phyloP scores from a whole-genome alignment of 2,113 vertebrate genomes.

The Gymnogyps californianus region DNA sequence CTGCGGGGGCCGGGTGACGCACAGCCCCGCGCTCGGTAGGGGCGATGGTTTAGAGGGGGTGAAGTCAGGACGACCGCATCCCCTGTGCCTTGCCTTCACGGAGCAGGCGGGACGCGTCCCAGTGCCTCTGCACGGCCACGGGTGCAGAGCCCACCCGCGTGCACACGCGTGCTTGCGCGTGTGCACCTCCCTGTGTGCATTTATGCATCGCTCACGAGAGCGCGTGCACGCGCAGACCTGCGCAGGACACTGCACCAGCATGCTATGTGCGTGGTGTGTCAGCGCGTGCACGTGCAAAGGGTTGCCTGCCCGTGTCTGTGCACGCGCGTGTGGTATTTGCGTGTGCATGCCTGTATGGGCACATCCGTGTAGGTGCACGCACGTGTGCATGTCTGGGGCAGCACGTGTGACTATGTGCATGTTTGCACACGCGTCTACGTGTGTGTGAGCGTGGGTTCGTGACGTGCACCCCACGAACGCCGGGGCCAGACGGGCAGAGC shows the following conservation, averaged over 20 bases:
- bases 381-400: too few relatives aligned
- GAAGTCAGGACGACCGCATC: not conserved
- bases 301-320: fast-evolving
- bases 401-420: fast-evolving
- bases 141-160: too few relatives aligned
- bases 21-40: not conserved
- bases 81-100: fast-evolving
- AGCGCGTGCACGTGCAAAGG: too few relatives aligned
- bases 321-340: fast-evolving
- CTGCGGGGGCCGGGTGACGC: not conserved
- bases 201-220: not conserved
- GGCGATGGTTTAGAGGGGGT: not conserved
- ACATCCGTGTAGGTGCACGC: not conserved
- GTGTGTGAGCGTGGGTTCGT: fast-evolving
- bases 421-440: too few relatives aligned
- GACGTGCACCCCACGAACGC: fast-evolving
- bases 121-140: too few relatives aligned
- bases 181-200: fast-evolving
- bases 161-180: fast-evolving
- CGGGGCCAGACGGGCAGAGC: not conserved
- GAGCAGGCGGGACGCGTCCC: not conserved
- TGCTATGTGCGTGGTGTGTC: fast-evolving
- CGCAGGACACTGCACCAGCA: fast-evolving
- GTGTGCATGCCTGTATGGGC: too few relatives aligned
- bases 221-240: fast-evolving